Percentiles rank a stretch among this genome's conserved stretches.
Conservation (phyloP, 2,888 invertebrate genomes). For the Eupithecia inturbata region DNA sequence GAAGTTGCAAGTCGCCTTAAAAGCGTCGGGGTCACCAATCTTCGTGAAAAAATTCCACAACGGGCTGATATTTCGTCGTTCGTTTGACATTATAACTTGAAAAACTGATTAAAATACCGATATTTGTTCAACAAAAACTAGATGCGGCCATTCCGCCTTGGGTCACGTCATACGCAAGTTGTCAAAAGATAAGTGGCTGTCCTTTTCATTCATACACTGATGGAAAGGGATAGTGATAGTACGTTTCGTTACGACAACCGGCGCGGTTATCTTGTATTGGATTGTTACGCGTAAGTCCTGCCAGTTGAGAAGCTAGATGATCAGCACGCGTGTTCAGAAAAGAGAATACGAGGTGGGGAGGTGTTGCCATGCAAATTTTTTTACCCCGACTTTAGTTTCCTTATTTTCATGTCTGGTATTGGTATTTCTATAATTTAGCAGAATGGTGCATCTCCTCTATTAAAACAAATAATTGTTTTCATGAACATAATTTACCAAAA, state of each 20-base stretch:
- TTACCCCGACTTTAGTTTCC: too few relatives aligned
- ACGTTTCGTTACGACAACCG: not conserved
- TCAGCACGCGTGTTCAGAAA: too few relatives aligned
- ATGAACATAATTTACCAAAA: too few relatives aligned
- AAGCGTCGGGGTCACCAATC: not conserved
- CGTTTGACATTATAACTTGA: not conserved
- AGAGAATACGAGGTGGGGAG: too few relatives aligned
- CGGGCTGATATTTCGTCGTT: not conserved
- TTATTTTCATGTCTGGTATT: too few relatives aligned
- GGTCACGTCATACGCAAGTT: not conserved
- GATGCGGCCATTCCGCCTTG: not conserved
- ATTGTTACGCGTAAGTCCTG: too few relatives aligned
- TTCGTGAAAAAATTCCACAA: not conserved
- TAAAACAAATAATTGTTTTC: too few relatives aligned
- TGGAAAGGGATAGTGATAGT: not conserved
- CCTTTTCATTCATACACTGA: not conserved
- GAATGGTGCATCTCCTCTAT: too few relatives aligned
- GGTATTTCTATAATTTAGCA: too few relatives aligned
- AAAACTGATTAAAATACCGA: conserved; percentile 1
- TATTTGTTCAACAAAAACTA: conserved; percentile 2
- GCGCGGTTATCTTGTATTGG: too few relatives aligned
- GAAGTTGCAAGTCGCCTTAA: not conserved
- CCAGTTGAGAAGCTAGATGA: too few relatives aligned
- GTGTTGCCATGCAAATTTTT: too few relatives aligned
- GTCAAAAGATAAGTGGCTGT: not conserved